A percentile compares a stretch with the other conserved stretches of the same genome.
phyloP scores from a whole-genome alignment of 1,140 invertebrate species.

The Sipha flava region DNA sequence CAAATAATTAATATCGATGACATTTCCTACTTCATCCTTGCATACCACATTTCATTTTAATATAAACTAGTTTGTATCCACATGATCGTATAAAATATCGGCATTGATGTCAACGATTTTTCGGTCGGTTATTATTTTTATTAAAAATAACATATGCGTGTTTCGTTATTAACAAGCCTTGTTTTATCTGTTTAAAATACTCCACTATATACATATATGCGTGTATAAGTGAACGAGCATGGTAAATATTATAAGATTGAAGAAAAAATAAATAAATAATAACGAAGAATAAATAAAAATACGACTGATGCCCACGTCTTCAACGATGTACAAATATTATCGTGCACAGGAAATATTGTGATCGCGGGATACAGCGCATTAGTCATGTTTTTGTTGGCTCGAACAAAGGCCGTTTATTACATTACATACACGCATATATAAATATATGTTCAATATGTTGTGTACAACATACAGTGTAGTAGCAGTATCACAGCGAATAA shows the following conservation, averaged over 20 bases:
- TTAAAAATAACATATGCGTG: background rate
- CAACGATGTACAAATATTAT: background rate
- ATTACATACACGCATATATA: background rate
- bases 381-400: background rate
- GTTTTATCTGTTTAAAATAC: background rate
- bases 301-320: background rate
- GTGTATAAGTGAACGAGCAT: background rate
- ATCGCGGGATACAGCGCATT: background rate
- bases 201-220: background rate
- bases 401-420: background rate
- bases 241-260: too few relatives aligned
- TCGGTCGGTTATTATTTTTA: background rate
- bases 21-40: background rate
- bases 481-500: background rate
- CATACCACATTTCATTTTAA: background rate
- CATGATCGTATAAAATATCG: background rate
- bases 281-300: background rate
- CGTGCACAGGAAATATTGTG: background rate
- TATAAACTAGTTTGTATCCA: slow-evolving; percentile 13
- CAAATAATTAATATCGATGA: slow-evolving; percentile 18
- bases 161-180: background rate
- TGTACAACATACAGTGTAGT: background rate
- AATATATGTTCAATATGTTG: too few relatives aligned
- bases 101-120: background rate
- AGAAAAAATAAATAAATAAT: too few relatives aligned